These are phyloP conservation scores for Sylvietta virens DNA, from an alignment of 2,113 vertebrate species.

Conservation along the genomic window DNA sequence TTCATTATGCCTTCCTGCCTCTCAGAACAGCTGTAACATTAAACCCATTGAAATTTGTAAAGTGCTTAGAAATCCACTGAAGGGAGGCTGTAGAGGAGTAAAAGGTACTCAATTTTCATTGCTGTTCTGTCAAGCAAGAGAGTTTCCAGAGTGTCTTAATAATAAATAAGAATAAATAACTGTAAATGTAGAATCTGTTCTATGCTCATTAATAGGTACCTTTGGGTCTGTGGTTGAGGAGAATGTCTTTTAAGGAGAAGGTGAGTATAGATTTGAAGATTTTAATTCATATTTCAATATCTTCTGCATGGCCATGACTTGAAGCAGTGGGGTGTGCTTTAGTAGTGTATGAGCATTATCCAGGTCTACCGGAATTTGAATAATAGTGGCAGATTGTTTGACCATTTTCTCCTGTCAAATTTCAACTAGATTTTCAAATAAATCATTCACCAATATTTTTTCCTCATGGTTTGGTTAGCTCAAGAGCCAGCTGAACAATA, in stretches of 20 bases:
- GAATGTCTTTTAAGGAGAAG: not conserved
- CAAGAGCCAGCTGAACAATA: constrained; percentile 35
- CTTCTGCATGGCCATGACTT: not conserved
- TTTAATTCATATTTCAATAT: not conserved
- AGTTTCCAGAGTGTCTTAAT: not conserved
- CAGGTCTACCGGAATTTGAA: not conserved
- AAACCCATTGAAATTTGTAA: constrained; percentile 22
- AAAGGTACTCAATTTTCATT: constrained; percentile 31
- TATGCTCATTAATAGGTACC: not conserved
- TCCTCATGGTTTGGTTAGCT: constrained; percentile 31
- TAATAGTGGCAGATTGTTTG: not conserved
- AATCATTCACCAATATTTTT: constrained; percentile 22
- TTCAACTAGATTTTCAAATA: constrained; percentile 25
- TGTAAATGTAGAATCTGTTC: not conserved
- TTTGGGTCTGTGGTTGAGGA: not conserved
- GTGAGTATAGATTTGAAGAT: not conserved
- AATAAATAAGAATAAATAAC: constrained; percentile 38
- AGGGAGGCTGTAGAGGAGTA: constrained; percentile 2
- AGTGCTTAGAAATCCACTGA: constrained; percentile 44
- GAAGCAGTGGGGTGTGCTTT: not conserved
- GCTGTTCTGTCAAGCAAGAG: not conserved
- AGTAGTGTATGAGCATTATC: not conserved
- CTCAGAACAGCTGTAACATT: constrained; percentile 30
- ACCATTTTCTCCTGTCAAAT: not conserved
- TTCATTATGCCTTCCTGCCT: constrained; percentile 33